Conservation (phyloP, 2,888 invertebrate species). For the Philhelius pedissequus region DNA sequence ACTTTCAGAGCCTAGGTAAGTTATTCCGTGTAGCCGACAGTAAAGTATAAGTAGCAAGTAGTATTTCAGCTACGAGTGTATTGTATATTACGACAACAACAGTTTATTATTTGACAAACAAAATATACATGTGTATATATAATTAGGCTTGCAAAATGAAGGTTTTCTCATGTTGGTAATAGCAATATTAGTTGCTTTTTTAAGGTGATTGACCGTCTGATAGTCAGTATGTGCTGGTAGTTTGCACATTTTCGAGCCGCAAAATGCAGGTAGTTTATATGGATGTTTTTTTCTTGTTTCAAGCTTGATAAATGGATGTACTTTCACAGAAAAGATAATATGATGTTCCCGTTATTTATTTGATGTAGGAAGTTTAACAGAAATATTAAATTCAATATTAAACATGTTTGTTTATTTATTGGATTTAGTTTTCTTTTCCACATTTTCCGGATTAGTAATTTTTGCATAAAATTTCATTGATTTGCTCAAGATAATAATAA, state of each 20-base stretch:
- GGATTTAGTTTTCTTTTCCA: too few species aligned
- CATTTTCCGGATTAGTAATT: too few species aligned
- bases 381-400: too few species aligned
- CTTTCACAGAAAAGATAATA: background rate
- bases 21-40: background rate
- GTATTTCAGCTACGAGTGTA: background rate
- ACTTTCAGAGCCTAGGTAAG: slow-evolving; percentile 24
- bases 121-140: too few species aligned
- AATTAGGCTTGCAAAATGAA: slow-evolving; percentile 25
- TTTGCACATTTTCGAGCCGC: slow-evolving; percentile 20
- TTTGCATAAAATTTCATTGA: too few species aligned
- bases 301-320: slow-evolving; percentile 16
- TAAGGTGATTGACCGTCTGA: slow-evolving; percentile 32
- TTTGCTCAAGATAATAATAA: too few species aligned
- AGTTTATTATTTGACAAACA: slow-evolving; percentile 4
- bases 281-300: slow-evolving; percentile 2
- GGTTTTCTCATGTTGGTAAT: slow-evolving; percentile 20
- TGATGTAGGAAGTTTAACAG: background rate
- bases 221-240: slow-evolving; percentile 33
- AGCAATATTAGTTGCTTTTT: background rate
- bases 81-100: background rate
- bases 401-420: too few species aligned
- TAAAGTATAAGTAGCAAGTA: slow-evolving; percentile 10
- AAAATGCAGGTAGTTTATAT: slow-evolving; percentile 30
- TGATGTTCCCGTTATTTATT: slow-evolving; percentile 5